Evolutionary conservation across 2,797 vertebrate species (phyloP).

Genomic region (Enteromius viviparus): DNA sequence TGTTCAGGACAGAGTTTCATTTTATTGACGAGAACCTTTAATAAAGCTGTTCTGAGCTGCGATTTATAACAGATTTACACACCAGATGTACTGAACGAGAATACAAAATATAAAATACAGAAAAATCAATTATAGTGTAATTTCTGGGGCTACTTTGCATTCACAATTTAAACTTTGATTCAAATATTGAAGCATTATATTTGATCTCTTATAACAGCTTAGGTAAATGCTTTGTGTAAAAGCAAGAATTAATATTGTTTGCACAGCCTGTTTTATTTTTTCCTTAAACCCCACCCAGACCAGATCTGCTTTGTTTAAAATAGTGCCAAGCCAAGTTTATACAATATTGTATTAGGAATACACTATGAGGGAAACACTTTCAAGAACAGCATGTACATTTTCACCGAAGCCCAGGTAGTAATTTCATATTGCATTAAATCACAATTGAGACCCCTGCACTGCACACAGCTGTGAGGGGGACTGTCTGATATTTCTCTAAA

Average conservation of each 20-base stretch:
- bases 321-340: slow-evolving; percentile 7
- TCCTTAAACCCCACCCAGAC: not conserved
- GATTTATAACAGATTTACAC: slow-evolving; percentile 18
- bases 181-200: not conserved
- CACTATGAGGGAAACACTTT: not conserved
- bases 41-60: slow-evolving; percentile 25
- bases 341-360: not conserved
- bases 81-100: not conserved
- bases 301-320: slow-evolving; percentile 13
- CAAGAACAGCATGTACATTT: not conserved
- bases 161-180: not conserved
- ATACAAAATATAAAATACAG: slow-evolving; percentile 1
- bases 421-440: not conserved
- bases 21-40: not conserved
- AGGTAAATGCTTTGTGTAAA: slow-evolving; percentile 3
- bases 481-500: slow-evolving; percentile 5
- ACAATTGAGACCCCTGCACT: not conserved
- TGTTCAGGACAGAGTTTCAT: slow-evolving; percentile 37
- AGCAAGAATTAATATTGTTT: slow-evolving; percentile 14
- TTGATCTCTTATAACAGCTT: not conserved
- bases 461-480: not conserved
- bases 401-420: not conserved
- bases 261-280: not conserved
- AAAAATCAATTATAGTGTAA: not conserved
- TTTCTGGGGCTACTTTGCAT: not conserved